Evolutionary conservation across 1,140 invertebrate genomes (phyloP).

Genomic region (Brachionus rotundiformis): DNA sequence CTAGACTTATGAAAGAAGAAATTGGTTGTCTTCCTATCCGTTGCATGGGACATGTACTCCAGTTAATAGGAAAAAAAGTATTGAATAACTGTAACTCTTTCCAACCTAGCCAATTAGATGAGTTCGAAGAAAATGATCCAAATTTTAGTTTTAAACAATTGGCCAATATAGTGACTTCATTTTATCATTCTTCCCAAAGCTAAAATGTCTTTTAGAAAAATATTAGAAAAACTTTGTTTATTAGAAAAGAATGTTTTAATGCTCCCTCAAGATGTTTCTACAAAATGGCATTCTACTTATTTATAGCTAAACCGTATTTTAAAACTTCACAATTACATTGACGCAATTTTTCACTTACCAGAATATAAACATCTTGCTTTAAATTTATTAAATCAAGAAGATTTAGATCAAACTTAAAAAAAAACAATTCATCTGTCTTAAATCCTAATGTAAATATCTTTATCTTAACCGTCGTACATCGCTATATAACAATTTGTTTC

Average conservation of each 20-base stretch:
- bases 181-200: constrained; percentile 21
- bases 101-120: background rate
- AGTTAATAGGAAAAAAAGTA: background rate
- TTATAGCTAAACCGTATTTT: background rate
- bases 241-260: background rate
- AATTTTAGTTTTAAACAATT: background rate
- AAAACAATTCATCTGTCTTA: background rate
- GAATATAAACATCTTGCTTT: background rate
- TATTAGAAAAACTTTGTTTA: background rate
- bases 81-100: background rate
- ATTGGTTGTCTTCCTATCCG: background rate
- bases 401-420: too few relatives aligned
- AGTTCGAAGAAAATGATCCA: background rate
- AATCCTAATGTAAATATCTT: too few relatives aligned
- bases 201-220: background rate
- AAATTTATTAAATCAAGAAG: background rate
- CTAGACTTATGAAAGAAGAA: background rate
- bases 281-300: constrained; percentile 12
- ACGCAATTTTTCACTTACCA: constrained; percentile 5
- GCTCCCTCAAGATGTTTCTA: background rate
- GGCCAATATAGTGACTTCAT: background rate
- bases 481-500: too few relatives aligned
- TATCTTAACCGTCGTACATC: too few relatives aligned
- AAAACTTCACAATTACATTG: background rate
- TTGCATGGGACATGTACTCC: constrained; percentile 9